Conservation (phyloP, 2,797 vertebrate genomes). For the Chloroceryle amazona region DNA sequence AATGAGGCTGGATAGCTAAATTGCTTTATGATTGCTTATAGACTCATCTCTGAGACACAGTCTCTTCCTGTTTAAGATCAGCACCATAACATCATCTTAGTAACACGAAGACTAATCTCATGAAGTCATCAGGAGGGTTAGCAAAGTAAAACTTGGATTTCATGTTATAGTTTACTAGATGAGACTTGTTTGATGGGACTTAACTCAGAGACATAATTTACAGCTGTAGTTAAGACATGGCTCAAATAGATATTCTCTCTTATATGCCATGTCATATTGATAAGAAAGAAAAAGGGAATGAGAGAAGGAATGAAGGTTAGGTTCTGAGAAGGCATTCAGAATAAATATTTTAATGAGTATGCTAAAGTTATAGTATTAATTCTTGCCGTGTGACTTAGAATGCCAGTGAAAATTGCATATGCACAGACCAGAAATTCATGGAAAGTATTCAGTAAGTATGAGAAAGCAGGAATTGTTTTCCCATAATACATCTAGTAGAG, state of each 20-base stretch:
- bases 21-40: background rate
- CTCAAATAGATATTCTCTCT: background rate
- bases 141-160: background rate
- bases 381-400: background rate
- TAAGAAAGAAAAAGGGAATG: background rate
- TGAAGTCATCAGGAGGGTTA: background rate
- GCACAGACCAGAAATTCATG: background rate
- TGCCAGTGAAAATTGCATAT: background rate
- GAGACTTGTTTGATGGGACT: accelerated
- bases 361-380: background rate
- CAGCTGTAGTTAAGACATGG: background rate
- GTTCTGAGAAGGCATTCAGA: background rate
- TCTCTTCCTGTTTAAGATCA: background rate
- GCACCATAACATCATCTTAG: background rate
- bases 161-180: background rate
- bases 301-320: background rate
- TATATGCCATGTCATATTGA: background rate
- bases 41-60: background rate
- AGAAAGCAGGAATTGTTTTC: background rate
- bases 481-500: background rate
- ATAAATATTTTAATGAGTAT: background rate
- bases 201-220: background rate
- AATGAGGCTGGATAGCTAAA: background rate
- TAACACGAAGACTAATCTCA: background rate
- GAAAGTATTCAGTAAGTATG: background rate